Evolutionary conservation across 2,797 vertebrate genomes (phyloP), one percentile per base, ranked within the genome.

Genomic region (Neosalanx taihuensis): DNA sequence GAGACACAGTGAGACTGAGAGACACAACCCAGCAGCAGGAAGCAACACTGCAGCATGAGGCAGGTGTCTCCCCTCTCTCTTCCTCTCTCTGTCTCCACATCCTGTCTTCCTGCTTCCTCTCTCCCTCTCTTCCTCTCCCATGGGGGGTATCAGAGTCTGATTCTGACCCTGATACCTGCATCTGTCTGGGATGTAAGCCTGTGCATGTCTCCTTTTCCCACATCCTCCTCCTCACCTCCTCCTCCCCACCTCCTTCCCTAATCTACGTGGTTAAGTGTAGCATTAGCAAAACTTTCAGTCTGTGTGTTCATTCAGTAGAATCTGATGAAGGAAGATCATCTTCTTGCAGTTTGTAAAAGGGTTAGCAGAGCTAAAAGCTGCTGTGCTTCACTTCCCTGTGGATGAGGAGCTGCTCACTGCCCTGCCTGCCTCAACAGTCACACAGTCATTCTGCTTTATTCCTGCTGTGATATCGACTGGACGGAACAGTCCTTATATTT

Each of bases 211-310:
- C 49, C 33, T 88, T 90, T 86, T 89, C 88, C 80, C 81, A 69
- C 72, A n/a, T n/a, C n/a, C 88, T 86, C 88, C 81, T 76, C 58
- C 58, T 82, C 51, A 37, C 81, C 83, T 82, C 75, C 69, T 69
- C 70, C 76, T 85, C 87, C 85, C 88, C 87, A 89, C 91, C 90
- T 86, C 83, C 78, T 80, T 26, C 23, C 23, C 23, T 56, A 76
- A 75, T 80, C 71, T 72, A 26, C 23, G 71, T 70, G 62, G 62
- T 67, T n/a, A 49, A 60, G 64, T 46, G 71, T 71, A 67, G 78
- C 64, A 67, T 71, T 58, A 73, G 74, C 53, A 69, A 41, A 76
- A 64, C 76, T 75, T 80, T 75, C 71, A 68, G 73, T 46, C 64
- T 68, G 67, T 30, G 58, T 71, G 72, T 71, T 77, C 33, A 77